Conservation (phyloP, 37 sponge, comb jelly and placozoan species). For the Corticium candelabrum region DNA sequence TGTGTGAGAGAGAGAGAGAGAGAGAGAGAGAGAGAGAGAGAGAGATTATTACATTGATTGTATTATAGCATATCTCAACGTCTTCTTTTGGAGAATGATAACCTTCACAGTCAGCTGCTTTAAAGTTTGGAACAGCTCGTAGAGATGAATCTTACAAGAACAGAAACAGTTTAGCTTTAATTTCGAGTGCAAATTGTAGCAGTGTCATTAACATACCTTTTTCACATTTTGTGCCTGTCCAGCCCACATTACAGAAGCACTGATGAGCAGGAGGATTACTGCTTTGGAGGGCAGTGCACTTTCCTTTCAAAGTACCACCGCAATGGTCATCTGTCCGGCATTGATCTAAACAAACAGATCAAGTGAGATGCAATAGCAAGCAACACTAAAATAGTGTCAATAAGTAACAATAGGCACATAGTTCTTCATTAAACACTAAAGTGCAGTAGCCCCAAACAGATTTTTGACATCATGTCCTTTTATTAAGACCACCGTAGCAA, state of each 20-base stretch:
- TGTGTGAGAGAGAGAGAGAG: too few species aligned
- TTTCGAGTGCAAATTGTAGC: neutral
- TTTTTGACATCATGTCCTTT: too few species aligned
- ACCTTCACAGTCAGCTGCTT: neutral
- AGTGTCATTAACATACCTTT: slow-evolving; percentile 17
- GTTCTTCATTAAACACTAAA: too few species aligned
- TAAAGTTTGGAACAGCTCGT: neutral
- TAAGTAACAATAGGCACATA: too few species aligned
- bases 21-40: too few species aligned
- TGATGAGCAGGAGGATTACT: slow-evolving; percentile 30
- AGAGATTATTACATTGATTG: too few species aligned
- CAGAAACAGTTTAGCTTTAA: too few species aligned
- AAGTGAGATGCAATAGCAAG: too few species aligned
- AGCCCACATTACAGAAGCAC: slow-evolving; percentile 64
- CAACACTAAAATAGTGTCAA: too few species aligned
- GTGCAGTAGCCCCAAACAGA: too few species aligned
- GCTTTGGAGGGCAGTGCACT: slow-evolving; percentile 27
- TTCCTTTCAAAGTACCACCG: slow-evolving; percentile 17
- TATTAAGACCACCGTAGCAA: too few species aligned
- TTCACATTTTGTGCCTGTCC: slow-evolving; percentile 32
- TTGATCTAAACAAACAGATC: slow-evolving; percentile 35
- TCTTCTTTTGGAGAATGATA: neutral
- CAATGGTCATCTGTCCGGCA: slow-evolving; percentile 41
- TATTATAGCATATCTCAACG: neutral
- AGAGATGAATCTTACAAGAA: neutral